These are phyloP conservation scores for Adelges cooleyi DNA, from an alignment of 1,140 invertebrate species.

Conservation along the genomic window DNA sequence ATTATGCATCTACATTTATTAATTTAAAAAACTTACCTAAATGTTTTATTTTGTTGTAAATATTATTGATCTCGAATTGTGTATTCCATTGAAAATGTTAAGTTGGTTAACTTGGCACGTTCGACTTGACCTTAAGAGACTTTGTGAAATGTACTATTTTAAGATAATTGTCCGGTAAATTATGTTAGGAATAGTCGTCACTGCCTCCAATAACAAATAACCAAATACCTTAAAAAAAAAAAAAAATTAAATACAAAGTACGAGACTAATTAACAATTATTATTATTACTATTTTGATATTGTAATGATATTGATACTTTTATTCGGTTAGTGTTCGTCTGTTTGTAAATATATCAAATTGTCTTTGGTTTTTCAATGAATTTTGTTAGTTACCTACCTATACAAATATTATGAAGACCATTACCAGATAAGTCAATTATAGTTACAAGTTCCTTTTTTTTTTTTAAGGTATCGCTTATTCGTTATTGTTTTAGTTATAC, in stretches of 20 bases:
- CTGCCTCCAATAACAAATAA: neutral
- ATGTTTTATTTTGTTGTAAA: neutral
- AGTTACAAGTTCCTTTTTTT: slow-evolving; percentile 26
- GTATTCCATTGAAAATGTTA: slow-evolving; percentile 24
- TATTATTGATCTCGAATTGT: slow-evolving; percentile 23
- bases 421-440: slow-evolving; percentile 16
- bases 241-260: no score
- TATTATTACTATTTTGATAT: no score
- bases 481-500: neutral
- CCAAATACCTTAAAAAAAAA: no score
- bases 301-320: no score
- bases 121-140: neutral
- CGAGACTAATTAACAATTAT: no score
- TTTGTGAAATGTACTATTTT: neutral
- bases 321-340: no score
- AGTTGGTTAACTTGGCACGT: slow-evolving; percentile 2
- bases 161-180: neutral
- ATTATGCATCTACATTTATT: no score
- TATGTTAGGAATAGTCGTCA: neutral
- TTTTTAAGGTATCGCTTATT: neutral
- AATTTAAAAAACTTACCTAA: no score
- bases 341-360: no score
- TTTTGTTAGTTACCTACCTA: slow-evolving; percentile 12
- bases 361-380: neutral
- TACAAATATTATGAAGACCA: slow-evolving; percentile 12